Percentiles rank a stretch among this genome's conserved stretches.
Conservation (phyloP, 2,888 invertebrate species). For the Cryptus viduatorius region DNA sequence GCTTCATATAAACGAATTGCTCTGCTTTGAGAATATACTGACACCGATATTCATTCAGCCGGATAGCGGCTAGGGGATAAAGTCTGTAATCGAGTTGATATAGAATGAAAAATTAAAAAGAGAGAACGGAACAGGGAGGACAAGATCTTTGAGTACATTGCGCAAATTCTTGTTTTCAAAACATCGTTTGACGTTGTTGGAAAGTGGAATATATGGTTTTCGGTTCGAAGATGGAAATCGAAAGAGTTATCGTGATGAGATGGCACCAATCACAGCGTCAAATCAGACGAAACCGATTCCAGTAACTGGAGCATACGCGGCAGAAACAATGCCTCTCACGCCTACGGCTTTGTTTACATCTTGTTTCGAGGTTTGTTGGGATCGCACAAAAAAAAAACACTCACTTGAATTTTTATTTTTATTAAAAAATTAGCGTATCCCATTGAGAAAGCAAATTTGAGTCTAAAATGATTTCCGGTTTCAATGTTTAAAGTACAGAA, state of each 20-base stretch:
- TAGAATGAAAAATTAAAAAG: constrained; percentile 4
- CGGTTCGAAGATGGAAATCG: neutral
- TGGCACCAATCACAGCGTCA: neutral
- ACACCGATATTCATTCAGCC: constrained; percentile 18
- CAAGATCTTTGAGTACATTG: neutral
- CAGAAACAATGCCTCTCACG: neutral
- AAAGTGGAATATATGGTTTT: neutral
- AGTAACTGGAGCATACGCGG: neutral
- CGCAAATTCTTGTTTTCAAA: neutral
- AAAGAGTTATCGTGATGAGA: neutral
- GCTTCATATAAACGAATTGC: constrained; percentile 1
- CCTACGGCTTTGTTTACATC: neutral
- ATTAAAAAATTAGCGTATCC: no score
- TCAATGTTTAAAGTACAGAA: no score
- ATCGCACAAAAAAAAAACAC: neutral
- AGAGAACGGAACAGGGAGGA: neutral
- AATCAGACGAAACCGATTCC: neutral
- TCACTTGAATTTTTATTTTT: no score
- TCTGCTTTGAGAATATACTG: neutral
- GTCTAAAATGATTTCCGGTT: no score
- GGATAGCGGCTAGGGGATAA: neutral
- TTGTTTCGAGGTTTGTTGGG: neutral
- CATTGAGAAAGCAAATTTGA: no score
- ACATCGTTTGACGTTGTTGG: neutral
- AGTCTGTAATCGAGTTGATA: constrained; percentile 9